phyloP scores from a whole-genome alignment of 1,140 invertebrate genomes.

The Cyrtorhinus lividipennis region DNA sequence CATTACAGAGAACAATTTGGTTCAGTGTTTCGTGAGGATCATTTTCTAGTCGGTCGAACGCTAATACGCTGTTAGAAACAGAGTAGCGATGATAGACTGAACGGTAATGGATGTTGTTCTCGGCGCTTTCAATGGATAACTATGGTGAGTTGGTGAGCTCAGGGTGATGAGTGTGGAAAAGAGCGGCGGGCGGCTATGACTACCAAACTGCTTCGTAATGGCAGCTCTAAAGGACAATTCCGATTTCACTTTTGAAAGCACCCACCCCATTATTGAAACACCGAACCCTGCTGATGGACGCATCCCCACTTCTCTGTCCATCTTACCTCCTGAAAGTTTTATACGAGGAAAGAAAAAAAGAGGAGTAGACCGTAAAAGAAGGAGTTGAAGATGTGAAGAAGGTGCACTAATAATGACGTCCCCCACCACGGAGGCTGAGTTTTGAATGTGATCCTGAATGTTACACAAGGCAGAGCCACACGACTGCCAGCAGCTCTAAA shows the following conservation, averaged over 20 bases:
- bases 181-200: no score
- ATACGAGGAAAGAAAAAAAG: neutral
- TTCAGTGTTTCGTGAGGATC: no score
- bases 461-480: conserved; percentile 7
- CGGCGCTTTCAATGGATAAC: no score
- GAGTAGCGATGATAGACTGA: no score
- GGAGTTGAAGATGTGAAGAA: neutral
- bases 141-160: no score
- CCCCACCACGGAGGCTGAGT: neutral
- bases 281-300: neutral
- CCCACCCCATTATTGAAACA: neutral
- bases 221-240: neutral
- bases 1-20: no score
- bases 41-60: no score
- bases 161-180: no score
- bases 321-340: neutral
- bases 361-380: neutral
- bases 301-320: neutral
- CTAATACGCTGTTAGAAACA: no score
- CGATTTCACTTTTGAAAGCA: neutral
- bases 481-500: conserved; percentile 9
- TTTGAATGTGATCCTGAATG: conserved; percentile 2
- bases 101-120: no score
- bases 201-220: neutral
- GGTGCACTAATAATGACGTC: conserved; percentile 9